Conservation (phyloP, 2,797 vertebrate species). For the Momotus momota region DNA sequence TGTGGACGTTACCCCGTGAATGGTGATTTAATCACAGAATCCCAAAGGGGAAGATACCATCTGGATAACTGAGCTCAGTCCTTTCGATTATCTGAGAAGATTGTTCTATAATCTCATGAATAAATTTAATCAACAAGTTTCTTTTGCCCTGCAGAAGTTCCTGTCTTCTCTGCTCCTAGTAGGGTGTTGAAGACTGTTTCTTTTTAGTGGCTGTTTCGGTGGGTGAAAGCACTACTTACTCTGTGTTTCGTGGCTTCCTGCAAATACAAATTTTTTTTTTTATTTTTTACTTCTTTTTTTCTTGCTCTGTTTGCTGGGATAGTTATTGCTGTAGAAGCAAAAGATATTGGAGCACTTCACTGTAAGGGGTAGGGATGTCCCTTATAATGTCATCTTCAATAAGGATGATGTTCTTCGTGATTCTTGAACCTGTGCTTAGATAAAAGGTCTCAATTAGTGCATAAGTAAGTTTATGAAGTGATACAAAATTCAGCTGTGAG, state of each 20-base stretch:
- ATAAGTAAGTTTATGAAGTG: neutral
- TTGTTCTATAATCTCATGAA: slow-evolving; percentile 11
- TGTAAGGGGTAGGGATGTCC: neutral
- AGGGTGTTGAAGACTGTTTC: neutral
- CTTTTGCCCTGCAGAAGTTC: neutral
- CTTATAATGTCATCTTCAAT: neutral
- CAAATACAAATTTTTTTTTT: neutral
- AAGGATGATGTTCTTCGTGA: neutral
- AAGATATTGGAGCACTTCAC: neutral
- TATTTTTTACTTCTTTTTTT: neutral
- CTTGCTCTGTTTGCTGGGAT: neutral
- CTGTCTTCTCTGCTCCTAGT: neutral
- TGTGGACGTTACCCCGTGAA: neutral
- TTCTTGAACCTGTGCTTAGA: neutral
- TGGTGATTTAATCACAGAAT: neutral
- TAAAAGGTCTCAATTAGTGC: neutral
- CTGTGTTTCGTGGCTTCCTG: neutral
- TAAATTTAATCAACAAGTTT: neutral
- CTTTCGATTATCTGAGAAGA: neutral
- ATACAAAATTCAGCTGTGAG: neutral
- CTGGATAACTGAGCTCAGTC: neutral
- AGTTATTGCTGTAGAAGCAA: neutral
- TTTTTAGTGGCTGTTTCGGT: neutral
- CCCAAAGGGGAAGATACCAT: neutral
- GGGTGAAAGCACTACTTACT: neutral